A percentile compares a stretch with the other conserved stretches of the same genome.
These are phyloP conservation scores for Clunio marinus DNA, from an alignment of 2,888 invertebrate genomes.

Conservation along the genomic window DNA sequence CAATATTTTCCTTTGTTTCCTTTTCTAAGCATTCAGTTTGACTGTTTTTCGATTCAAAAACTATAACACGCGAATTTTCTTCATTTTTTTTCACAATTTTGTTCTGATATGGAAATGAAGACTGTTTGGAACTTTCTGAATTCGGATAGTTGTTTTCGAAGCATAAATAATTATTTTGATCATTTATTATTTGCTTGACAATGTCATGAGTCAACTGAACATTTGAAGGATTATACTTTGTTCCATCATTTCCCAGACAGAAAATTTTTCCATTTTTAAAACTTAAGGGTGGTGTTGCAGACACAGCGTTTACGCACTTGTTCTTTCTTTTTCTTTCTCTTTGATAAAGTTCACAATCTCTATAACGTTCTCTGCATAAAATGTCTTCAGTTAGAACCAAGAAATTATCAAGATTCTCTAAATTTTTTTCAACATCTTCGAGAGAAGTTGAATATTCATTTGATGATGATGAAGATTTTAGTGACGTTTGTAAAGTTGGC, in stretches of 20 bases:
- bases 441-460: constrained; percentile 41
- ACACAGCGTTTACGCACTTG: constrained; percentile 44
- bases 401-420: constrained; percentile 51
- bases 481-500: background rate
- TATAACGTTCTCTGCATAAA: constrained; percentile 47
- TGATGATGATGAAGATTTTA: background rate
- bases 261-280: constrained; percentile 51
- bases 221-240: constrained; percentile 45
- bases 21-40: no score
- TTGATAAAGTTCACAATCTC: constrained; percentile 45
- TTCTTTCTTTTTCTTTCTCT: constrained; percentile 42
- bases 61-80: no score
- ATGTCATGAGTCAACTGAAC: constrained; percentile 50
- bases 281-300: constrained; percentile 44
- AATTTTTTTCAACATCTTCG: constrained; percentile 51
- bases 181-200: constrained; percentile 50
- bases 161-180: constrained; percentile 45
- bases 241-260: constrained; percentile 49
- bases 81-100: no score
- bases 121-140: background rate
- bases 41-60: no score
- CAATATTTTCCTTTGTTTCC: no score
- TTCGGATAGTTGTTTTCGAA: constrained; percentile 9
- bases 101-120: no score
- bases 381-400: constrained; percentile 50